Evolutionary conservation across 2,888 invertebrate species (phyloP).

Genomic region (Melanostoma mellinum): DNA sequence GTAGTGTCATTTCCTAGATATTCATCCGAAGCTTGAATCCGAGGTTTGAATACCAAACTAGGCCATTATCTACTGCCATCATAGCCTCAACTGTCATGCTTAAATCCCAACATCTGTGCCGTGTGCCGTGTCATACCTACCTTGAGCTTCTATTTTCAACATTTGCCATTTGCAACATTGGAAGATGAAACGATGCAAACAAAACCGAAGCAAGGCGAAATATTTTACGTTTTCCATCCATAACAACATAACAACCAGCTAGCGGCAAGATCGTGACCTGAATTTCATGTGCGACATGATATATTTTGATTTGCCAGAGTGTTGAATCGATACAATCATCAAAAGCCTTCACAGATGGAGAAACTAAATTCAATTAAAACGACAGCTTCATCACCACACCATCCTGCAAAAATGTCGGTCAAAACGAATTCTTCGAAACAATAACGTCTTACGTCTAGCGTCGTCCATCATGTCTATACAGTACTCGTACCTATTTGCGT

Average conservation of each 20-base stretch:
- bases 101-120: too few relatives aligned
- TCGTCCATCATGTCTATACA: not conserved
- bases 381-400: slow-evolving; percentile 45
- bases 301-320: not conserved
- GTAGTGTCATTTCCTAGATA: too few relatives aligned
- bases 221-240: slow-evolving; percentile 32
- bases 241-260: slow-evolving; percentile 38
- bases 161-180: slow-evolving; percentile 26
- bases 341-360: slow-evolving; percentile 57
- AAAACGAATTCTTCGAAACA: slow-evolving; percentile 58
- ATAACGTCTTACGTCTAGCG: slow-evolving; percentile 50
- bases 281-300: slow-evolving; percentile 53
- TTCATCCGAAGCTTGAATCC: too few relatives aligned
- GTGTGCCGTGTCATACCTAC: too few relatives aligned
- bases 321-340: not conserved
- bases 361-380: slow-evolving; percentile 54
- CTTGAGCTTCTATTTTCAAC: too few relatives aligned
- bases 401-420: slow-evolving; percentile 66
- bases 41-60: too few relatives aligned
- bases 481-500: slow-evolving; percentile 43
- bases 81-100: too few relatives aligned
- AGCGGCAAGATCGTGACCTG: slow-evolving; percentile 64
- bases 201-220: slow-evolving; percentile 27
- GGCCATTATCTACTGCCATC: too few relatives aligned
- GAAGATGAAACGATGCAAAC: slow-evolving; percentile 46